These are phyloP conservation scores for Eremophila alpestris DNA, from an alignment of 2,797 vertebrate species.

Conservation along the genomic window DNA sequence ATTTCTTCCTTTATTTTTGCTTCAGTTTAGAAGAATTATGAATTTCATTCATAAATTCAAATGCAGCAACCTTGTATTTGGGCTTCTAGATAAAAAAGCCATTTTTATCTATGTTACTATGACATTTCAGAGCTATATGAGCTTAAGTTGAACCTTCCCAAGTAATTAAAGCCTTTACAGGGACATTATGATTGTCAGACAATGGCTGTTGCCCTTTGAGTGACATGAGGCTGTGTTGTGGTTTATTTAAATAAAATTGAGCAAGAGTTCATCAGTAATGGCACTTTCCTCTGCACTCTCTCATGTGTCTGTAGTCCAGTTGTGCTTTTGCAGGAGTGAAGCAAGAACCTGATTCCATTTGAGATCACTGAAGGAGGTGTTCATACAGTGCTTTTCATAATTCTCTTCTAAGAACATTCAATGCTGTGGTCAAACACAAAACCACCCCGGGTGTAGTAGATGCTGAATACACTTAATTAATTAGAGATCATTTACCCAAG, in stretches of 20 bases:
- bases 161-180: conserved; percentile 3
- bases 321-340: neutral
- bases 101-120: neutral
- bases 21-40: neutral
- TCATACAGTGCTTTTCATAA: neutral
- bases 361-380: neutral
- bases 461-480: neutral
- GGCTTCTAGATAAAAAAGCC: neutral
- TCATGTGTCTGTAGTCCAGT: fast-evolving
- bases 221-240: neutral
- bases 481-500: neutral
- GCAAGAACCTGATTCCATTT: neutral
- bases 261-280: neutral
- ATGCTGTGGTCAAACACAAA: neutral
- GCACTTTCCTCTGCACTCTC: neutral
- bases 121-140: neutral
- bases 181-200: neutral
- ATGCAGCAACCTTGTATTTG: neutral
- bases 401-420: neutral
- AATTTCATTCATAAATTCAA: neutral
- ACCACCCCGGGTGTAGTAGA: neutral
- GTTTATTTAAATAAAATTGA: neutral
- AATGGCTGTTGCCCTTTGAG: neutral
- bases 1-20: neutral
- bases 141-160: neutral